Conservation (phyloP, 2,888 invertebrate genomes). For the Notocelia uddmanniana region DNA sequence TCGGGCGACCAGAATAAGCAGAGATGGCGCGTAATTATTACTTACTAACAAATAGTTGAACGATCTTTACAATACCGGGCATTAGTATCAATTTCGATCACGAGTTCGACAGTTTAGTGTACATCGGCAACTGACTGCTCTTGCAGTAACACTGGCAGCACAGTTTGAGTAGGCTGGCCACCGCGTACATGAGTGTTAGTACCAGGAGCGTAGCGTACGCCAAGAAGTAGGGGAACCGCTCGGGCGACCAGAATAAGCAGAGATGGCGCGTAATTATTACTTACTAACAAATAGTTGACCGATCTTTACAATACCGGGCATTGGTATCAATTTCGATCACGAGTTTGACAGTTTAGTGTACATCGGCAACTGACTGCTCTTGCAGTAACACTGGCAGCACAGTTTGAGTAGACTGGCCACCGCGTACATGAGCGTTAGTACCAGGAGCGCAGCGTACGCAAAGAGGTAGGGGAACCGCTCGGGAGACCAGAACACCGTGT, state of each 20-base stretch:
- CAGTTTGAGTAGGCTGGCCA: conserved; percentile 2
- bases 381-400: conserved; percentile 7
- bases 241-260: no score
- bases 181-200: conserved; percentile 8
- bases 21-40: no score
- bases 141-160: conserved; percentile 8
- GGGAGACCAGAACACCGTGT: conserved; percentile 93
- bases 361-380: conserved; percentile 4
- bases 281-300: no score
- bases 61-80: no score
- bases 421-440: conserved; percentile 30
- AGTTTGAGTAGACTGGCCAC: conserved; percentile 5
- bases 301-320: no score
- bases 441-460: conserved; percentile 78
- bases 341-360: conserved; percentile 27
- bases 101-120: conserved; percentile 4
- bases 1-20: no score
- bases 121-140: conserved; percentile 6
- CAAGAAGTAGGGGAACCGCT: no score
- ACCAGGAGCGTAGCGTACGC: conserved; percentile 54
- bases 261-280: no score
- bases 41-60: no score
- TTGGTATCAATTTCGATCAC: no score
- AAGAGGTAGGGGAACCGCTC: conserved; percentile 88
- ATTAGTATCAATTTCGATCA: no score